Base-by-base conservation (phyloP, 2,888 invertebrate species). In the Luffia ferchaultella region DNA sequence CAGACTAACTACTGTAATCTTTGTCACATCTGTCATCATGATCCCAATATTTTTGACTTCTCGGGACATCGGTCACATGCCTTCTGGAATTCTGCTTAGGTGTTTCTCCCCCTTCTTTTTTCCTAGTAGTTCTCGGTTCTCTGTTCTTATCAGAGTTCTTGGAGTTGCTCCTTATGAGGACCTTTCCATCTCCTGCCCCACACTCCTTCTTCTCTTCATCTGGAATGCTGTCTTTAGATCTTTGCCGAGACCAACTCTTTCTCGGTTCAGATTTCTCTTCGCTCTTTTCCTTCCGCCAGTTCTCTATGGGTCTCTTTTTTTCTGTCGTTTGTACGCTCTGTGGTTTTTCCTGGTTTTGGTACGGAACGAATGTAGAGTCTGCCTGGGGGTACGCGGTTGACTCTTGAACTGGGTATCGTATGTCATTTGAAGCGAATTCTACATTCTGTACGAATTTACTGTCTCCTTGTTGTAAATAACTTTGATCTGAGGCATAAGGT, bases 21-120 rank as follows among this genome's bases (percentile, higher is more conserved):
- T 73, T 78, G 49, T 83, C 82, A 56, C 79, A 80, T 1, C 83
- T 58, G 16, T 83, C 83, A 42, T 83, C 83, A 18, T 83, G 83
- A 56, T 80, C 82, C 83, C 83, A 83, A 42, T 83, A 83, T 49
- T 80, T 82, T 1, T 75, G 68, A 55, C 71, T 79, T 44, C 82
- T 60, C 0, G 82, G 82, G 1, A 80, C 80, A 2, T 82, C 82
- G 0, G 72, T 67, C 0, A 76, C 80, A 19, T 78, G 78, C 20
- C 75, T 62, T 1, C 70, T 55, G 0, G 68, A 68, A 0, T 66
- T 50, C 70, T 7, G 20, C 46, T 75, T 0, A 60, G 63, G 0
- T 57, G 50, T 9, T 40, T 49, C 1, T 18, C 52, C 1, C 45
- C 52, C 46, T 2, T 46, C 64, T 15, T 77, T 77, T 1, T 45